Evolutionary conservation across 2,113 vertebrate genomes (phyloP).

Genomic region (Bombycilla garrulus): DNA sequence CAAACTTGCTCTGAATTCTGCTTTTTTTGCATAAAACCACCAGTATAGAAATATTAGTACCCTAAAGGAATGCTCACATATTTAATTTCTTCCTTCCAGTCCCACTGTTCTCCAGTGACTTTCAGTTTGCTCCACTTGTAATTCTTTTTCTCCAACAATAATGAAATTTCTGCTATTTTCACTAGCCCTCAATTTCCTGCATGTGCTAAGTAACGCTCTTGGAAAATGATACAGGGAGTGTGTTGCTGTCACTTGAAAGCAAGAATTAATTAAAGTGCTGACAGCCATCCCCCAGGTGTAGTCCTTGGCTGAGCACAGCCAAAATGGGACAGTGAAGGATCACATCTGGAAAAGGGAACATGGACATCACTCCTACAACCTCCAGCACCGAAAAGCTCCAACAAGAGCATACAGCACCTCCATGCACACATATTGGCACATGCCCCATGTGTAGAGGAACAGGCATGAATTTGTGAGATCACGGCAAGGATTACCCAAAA

Average conservation of each 20-base stretch:
- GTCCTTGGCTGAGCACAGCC: not conserved
- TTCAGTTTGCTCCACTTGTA: not conserved
- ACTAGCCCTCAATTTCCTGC: not conserved
- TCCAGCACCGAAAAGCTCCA: not conserved
- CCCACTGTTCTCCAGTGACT: not conserved
- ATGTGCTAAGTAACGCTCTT: not conserved
- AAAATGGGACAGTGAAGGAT: not conserved
- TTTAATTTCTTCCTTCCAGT: not conserved
- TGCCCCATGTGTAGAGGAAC: not conserved
- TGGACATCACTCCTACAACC: not conserved
- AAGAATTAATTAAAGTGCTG: not conserved
- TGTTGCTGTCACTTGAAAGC: not conserved
- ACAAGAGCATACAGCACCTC: not conserved
- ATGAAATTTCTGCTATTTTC: not conserved
- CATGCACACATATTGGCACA: not conserved
- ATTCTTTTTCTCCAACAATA: not conserved
- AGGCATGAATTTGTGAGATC: not conserved
- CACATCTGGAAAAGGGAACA: not conserved
- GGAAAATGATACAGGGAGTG: not conserved
- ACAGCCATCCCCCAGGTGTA: not conserved
- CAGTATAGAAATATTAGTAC: not conserved
- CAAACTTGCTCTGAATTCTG: not conserved
- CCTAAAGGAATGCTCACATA: not conserved
- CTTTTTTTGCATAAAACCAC: not conserved
- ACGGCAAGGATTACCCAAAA: not conserved